Evolutionary conservation across 2,797 vertebrate species (phyloP).

Genomic region (Alcedo atthis): DNA sequence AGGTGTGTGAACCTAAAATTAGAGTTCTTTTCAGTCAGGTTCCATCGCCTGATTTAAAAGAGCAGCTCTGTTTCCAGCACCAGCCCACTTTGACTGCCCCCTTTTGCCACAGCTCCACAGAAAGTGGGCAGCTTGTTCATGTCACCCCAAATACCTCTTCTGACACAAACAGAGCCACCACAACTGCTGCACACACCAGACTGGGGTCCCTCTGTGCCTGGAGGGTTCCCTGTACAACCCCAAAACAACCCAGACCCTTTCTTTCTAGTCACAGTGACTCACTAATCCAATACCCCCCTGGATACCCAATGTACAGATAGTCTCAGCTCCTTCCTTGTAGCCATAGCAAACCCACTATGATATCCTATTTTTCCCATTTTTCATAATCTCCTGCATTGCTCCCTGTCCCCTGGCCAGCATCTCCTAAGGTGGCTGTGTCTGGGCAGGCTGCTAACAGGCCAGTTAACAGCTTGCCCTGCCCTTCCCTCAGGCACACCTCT

Average conservation of each 20-base stretch:
- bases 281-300: not conserved
- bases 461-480: not conserved
- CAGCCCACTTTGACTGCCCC: not conserved
- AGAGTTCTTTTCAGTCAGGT: not conserved
- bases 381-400: not conserved
- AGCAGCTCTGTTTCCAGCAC: not conserved
- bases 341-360: not conserved
- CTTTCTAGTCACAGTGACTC: not conserved
- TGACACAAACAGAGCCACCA: rapidly evolving
- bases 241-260: not conserved
- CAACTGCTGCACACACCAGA: not conserved
- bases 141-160: not conserved
- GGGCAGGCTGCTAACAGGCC: not conserved
- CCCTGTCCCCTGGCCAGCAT: not conserved
- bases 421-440: not conserved
- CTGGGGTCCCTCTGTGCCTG: not conserved
- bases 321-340: not conserved
- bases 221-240: not conserved
- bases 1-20: not conserved
- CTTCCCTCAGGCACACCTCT: not conserved
- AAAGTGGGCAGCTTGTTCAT: not conserved
- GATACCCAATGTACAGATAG: not conserved
- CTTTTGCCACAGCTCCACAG: not conserved
- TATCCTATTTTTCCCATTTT: not conserved
- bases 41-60: not conserved